These are phyloP conservation scores for Temnopleurus reevesii DNA, from an alignment of 53 echinoderm and acorn worm genomes.

Conservation along the genomic window DNA sequence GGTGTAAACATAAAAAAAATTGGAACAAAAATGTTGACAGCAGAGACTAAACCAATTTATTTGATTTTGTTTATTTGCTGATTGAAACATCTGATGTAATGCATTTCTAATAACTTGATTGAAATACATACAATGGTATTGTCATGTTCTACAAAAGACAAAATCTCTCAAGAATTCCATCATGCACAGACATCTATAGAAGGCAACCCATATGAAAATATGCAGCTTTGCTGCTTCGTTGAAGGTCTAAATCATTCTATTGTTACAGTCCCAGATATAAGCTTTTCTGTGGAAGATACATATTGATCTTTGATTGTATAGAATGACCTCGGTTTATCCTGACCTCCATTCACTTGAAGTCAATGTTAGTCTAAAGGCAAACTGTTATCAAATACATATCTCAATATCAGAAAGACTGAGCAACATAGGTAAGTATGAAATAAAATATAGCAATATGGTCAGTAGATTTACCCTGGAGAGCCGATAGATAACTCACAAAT, in stretches of 20 bases:
- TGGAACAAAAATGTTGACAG: too few relatives aligned
- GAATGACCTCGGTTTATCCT: background rate
- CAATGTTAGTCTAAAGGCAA: background rate
- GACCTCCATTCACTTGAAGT: background rate
- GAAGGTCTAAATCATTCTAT: conserved; percentile 15
- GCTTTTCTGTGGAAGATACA: background rate
- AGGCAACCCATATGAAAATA: conserved; percentile 14
- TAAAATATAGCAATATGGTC: background rate
- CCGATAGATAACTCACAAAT: background rate
- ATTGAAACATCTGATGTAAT: background rate
- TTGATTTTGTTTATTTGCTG: background rate
- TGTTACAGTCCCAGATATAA: conserved; percentile 22
- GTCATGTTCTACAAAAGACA: background rate
- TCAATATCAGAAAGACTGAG: background rate
- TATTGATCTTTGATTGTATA: background rate
- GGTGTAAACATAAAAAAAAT: background rate
- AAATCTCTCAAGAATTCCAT: conserved; percentile 1
- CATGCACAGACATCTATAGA: background rate
- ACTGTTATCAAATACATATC: background rate
- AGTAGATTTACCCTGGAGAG: background rate
- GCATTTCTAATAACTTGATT: background rate
- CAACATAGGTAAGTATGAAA: background rate
- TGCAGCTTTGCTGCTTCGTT: conserved; percentile 18
- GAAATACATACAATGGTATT: background rate
- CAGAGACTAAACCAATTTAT: background rate